phyloP scores from a whole-genome alignment of 1,140 invertebrate species.

The Drosophila prosaltans region DNA sequence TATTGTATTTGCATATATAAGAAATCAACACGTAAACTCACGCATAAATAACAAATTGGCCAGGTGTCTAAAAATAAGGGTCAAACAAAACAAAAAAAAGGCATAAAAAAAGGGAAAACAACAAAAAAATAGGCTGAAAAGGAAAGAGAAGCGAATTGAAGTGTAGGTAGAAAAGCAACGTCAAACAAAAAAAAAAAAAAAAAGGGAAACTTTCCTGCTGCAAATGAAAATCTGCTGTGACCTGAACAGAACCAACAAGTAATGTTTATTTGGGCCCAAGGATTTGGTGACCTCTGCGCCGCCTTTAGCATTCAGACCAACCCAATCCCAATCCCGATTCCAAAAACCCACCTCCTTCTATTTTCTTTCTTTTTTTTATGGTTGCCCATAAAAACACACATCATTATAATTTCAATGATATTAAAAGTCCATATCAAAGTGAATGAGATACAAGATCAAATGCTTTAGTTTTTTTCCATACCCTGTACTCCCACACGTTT shows the following conservation, averaged over 20 bases:
- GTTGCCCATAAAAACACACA: constrained; percentile 70
- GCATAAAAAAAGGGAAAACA: background rate
- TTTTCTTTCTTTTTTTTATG: constrained; percentile 57
- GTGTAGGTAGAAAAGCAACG: constrained; percentile 26
- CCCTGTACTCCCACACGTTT: constrained; percentile 18
- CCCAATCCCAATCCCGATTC: background rate
- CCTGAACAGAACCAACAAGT: background rate
- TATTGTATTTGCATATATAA: constrained; percentile 70
- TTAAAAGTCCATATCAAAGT: constrained; percentile 76
- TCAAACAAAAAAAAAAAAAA: constrained; percentile 30
- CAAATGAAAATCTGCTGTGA: constrained; percentile 36
- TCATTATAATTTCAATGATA: constrained; percentile 81
- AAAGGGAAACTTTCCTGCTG: constrained; percentile 11
- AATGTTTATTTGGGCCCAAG: constrained; percentile 13
- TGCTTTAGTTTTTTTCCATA: constrained; percentile 65
- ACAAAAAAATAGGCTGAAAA: background rate
- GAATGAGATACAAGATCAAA: constrained; percentile 70
- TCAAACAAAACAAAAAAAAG: constrained; percentile 21
- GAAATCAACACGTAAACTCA: constrained; percentile 73
- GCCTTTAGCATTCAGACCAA: background rate
- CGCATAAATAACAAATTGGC: constrained; percentile 77
- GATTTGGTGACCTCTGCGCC: constrained; percentile 1
- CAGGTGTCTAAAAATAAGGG: constrained; percentile 36
- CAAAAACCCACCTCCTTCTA: constrained; percentile 2
- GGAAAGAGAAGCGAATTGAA: constrained; percentile 61